phyloP scores from a whole-genome alignment of 1,140 invertebrate species.

The Zaprionus lachaisei region DNA sequence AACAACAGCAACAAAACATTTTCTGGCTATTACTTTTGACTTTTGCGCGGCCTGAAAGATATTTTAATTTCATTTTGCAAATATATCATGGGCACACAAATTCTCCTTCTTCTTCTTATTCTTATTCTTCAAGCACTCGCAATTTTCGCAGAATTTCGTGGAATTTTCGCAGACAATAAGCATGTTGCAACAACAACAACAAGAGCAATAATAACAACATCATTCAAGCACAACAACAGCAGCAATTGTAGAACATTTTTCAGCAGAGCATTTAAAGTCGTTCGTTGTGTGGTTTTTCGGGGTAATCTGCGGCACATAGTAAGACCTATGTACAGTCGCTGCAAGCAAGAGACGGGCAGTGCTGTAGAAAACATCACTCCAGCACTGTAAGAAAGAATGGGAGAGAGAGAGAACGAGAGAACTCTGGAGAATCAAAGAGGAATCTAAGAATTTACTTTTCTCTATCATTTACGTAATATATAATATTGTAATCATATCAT shows the following conservation, averaged over 20 bases:
- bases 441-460: too few relatives aligned
- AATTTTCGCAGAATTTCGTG: constrained; percentile 68
- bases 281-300: constrained; percentile 48
- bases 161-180: constrained; percentile 44
- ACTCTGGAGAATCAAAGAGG: too few relatives aligned
- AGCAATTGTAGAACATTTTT: constrained; percentile 37
- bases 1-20: constrained; percentile 29
- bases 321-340: not conserved
- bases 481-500: too few relatives aligned
- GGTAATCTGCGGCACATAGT: constrained; percentile 30
- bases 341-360: not conserved
- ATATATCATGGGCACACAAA: constrained; percentile 47
- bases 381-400: too few relatives aligned
- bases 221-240: not conserved
- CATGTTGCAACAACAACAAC: constrained; percentile 19
- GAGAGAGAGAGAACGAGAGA: too few relatives aligned
- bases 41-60: constrained; percentile 72
- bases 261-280: constrained; percentile 49
- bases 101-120: constrained; percentile 3
- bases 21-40: constrained; percentile 47
- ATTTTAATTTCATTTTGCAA: constrained; percentile 76
- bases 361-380: too few relatives aligned
- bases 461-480: too few relatives aligned
- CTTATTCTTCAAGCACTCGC: constrained; percentile 51
- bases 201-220: constrained; percentile 9